Base-by-base conservation (phyloP, 1,140 invertebrate genomes). In the Leucophenga varia region DNA sequence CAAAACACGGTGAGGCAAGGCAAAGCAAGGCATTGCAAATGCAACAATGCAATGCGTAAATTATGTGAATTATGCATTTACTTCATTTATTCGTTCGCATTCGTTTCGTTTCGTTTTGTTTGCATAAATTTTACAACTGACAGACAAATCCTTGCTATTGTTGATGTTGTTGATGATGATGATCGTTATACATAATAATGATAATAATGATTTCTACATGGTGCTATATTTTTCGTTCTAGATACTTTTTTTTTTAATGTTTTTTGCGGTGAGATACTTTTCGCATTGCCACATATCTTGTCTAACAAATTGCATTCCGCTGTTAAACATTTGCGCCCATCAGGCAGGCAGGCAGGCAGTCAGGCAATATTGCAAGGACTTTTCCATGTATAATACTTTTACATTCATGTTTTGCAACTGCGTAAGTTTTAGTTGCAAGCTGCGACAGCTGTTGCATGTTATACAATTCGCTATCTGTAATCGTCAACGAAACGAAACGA, bases 281-380 rank as follows among this genome's bases (percentile, higher is more conserved):
- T 38, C 54, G 52, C 55, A 47, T 65, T 67, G 63, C 63, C 63
- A 67, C 63, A 67, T 67, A 57, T 67, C 63, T 63, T 67, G 63
- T 67, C 63, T 67, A 67, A 67, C 63, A 67, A 67, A 67, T 67
- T 67, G 63, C 63, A 67, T 67, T 67, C 59, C 56, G 67, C 63
- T 67, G 63, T 67, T 67, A 67, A 67, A 67, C 63, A 67, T 10
- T n/a, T 67, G 63, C 59, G 59, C 63, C 63, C 63, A 67, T 57
- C 63, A 67, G 63, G n/a, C n/a, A n/a, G n/a, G n/a, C n/a, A n/a
- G n/a, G n/a, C n/a, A n/a, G n/a, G n/a, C n/a, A n/a, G n/a, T n/a
- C n/a, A n/a, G n/a, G n/a, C n/a, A 63, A 67, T 67, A 56, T 63
- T 57, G 50, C 64, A 67, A 67, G 64, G 63, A 67, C 63, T 67